A percentile compares a stretch with the other conserved stretches of the same genome.
phyloP scores from a whole-genome alignment of 2,113 vertebrate species.

The Lycaon pictus region DNA sequence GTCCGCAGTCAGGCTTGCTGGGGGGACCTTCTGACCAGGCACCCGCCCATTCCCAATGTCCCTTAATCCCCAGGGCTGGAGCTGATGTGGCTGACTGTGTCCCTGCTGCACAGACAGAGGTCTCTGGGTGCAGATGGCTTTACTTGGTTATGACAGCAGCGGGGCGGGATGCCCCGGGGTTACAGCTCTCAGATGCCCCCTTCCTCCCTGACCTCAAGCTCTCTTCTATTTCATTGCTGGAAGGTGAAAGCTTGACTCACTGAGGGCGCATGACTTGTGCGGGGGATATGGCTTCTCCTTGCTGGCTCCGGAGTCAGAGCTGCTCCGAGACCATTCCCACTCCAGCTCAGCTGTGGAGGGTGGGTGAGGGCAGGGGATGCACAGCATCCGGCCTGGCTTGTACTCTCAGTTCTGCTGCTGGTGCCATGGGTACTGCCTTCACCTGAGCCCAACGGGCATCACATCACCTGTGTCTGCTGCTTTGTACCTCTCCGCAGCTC shows the following conservation, averaged over 20 bases:
- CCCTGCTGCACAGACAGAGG: neutral
- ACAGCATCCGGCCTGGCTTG: no score
- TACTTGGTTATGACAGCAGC: neutral
- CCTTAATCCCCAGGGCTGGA: neutral
- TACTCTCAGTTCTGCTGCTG: neutral
- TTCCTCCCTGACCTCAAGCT: neutral
- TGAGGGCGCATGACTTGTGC: neutral
- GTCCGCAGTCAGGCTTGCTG: neutral
- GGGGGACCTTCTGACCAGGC: neutral
- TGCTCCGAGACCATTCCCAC: neutral
- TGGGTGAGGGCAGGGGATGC: accelerated
- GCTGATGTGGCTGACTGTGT: neutral
- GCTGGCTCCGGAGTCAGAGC: no score
- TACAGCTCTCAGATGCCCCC: neutral
- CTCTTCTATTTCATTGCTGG: neutral
- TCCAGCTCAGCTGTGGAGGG: neutral
- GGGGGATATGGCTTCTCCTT: no score
- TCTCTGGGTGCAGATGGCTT: neutral
- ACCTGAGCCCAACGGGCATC: neutral
- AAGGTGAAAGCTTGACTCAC: neutral
- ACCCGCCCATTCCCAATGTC: neutral
- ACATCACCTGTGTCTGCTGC: accelerated
- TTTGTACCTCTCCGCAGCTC: neutral
- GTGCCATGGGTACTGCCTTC: accelerated
- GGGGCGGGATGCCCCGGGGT: neutral